Conservation (phyloP, 1,140 invertebrate genomes). For the Drosophila guanche region DNA sequence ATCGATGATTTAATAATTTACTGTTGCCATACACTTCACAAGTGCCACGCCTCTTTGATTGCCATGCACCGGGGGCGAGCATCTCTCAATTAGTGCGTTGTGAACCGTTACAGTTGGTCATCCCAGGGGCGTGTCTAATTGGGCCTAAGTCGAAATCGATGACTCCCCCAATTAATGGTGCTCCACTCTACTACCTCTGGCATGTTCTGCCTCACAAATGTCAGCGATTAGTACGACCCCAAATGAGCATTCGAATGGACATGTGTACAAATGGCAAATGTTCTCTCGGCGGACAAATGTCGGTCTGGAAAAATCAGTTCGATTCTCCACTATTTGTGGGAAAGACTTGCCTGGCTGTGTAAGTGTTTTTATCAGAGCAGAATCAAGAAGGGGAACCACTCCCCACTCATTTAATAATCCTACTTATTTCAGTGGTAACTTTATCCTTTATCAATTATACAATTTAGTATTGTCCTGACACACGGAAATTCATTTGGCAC, state of each 20-base stretch:
- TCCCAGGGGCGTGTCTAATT: constrained; percentile 60
- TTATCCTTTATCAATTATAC: too few species aligned
- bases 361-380: too few species aligned
- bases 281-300: not conserved
- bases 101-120: constrained; percentile 62
- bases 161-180: constrained; percentile 48
- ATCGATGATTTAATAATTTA: constrained; percentile 63
- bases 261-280: constrained; percentile 4
- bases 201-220: constrained; percentile 35
- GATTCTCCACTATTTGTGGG: not conserved
- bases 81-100: constrained; percentile 72
- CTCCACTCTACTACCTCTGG: too few species aligned
- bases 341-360: too few species aligned
- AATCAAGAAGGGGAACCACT: too few species aligned
- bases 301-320: constrained; percentile 1
- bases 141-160: constrained; percentile 68
- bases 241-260: constrained; percentile 13
- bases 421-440: too few species aligned
- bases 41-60: constrained; percentile 60
- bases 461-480: too few species aligned
- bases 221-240: constrained; percentile 29
- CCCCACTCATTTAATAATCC: too few species aligned
- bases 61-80: constrained; percentile 34
- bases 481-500: too few species aligned
- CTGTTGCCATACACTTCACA: constrained; percentile 48